These are phyloP conservation scores for Druon quercuslanigerum DNA, from an alignment of 1,140 invertebrate genomes.

Conservation along the genomic window DNA sequence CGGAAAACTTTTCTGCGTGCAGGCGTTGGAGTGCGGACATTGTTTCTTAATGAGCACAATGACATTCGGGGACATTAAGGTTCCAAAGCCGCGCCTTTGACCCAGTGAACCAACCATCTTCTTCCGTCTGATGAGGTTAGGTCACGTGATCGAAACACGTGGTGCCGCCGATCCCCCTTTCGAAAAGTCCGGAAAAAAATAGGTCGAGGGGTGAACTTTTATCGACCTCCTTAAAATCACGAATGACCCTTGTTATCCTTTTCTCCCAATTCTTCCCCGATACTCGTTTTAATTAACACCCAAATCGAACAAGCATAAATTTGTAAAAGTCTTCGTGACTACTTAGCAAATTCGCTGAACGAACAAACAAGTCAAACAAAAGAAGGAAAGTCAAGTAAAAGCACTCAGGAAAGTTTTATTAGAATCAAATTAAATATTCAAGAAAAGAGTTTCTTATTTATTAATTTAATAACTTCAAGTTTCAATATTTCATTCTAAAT, in stretches of 20 bases:
- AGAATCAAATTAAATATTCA: no score
- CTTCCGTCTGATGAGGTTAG: background rate
- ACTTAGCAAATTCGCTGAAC: background rate
- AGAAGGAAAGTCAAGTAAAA: background rate
- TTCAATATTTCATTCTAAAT: no score
- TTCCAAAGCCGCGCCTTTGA: conserved; percentile 10
- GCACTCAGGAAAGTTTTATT: no score
- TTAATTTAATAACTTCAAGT: no score
- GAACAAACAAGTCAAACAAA: background rate
- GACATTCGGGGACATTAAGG: conserved; percentile 25
- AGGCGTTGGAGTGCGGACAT: conserved; percentile 6
- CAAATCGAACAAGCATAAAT: background rate
- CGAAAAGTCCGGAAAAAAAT: conserved; percentile 4
- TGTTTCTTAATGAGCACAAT: conserved; percentile 28
- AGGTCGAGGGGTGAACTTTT: conserved; percentile 29
- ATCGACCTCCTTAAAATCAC: conserved; percentile 23
- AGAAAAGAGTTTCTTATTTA: no score
- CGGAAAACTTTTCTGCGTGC: conserved; percentile 8
- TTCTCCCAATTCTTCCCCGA: background rate
- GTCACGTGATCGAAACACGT: conserved; percentile 19
- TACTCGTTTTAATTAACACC: conserved; percentile 17
- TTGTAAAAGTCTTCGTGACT: background rate
- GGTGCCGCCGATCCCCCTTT: conserved; percentile 1
- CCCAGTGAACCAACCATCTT: conserved; percentile 27
- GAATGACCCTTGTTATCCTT: background rate